phyloP scores from a whole-genome alignment of 2,113 vertebrate genomes.

The Rattus norvegicus region GRCr8 NC_086022.1:92879501-92880000 shows the following conservation, averaged over 20 bases:
- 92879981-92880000: neutral
- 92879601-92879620: neutral
- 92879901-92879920: neutral
- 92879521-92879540: neutral
- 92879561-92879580: no score
- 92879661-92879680: neutral
- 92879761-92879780: neutral
- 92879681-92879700: neutral
- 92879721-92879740: neutral
- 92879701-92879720: neutral
- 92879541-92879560: no score
- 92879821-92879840: neutral
- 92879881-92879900: neutral
- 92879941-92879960: no score
- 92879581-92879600: no score
- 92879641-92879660: neutral
- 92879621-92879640: neutral
- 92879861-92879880: neutral
- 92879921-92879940: neutral
- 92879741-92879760: neutral
- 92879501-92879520: neutral
- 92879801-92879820: neutral
- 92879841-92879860: neutral
- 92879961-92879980: neutral
- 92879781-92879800: neutral